phyloP scores from a whole-genome alignment of 2,797 vertebrate genomes.

The Knipowitschia caucasica region DNA sequence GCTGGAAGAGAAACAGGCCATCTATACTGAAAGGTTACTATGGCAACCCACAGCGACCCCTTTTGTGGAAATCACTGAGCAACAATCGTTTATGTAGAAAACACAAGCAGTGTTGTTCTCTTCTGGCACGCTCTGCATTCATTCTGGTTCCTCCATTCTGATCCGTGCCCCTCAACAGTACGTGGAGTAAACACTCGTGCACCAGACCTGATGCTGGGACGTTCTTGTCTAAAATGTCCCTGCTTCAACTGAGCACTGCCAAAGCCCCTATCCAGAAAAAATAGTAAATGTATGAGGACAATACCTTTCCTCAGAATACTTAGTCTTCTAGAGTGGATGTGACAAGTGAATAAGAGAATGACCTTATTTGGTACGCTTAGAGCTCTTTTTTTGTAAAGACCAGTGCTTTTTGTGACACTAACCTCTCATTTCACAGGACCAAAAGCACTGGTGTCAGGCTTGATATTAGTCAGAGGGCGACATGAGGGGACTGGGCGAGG shows the following conservation, averaged over 20 bases:
- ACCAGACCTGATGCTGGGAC: not conserved
- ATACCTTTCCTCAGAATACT: slow-evolving; percentile 46
- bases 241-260: slow-evolving; percentile 19
- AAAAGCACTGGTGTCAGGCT: no score
- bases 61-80: slow-evolving; percentile 47
- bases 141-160: no score
- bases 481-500: slow-evolving; percentile 29
- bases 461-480: not conserved
- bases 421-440: no score
- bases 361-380: no score
- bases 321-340: slow-evolving; percentile 46
- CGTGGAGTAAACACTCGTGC: no score
- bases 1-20: slow-evolving; percentile 51
- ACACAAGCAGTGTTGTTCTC: slow-evolving; percentile 19
- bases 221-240: not conserved
- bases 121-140: slow-evolving; percentile 1
- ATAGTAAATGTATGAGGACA: no score
- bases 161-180: no score
- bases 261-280: no score
- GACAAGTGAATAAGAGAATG: not conserved
- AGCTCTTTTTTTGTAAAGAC: no score
- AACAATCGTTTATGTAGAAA: slow-evolving; percentile 50
- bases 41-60: slow-evolving; percentile 55
- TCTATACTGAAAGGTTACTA: slow-evolving; percentile 62
- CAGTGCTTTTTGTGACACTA: not conserved